These are phyloP conservation scores for Dendrophyllia cribrosa DNA, from an alignment of 64 coral and sea anemone species.

Conservation along the genomic window DNA sequence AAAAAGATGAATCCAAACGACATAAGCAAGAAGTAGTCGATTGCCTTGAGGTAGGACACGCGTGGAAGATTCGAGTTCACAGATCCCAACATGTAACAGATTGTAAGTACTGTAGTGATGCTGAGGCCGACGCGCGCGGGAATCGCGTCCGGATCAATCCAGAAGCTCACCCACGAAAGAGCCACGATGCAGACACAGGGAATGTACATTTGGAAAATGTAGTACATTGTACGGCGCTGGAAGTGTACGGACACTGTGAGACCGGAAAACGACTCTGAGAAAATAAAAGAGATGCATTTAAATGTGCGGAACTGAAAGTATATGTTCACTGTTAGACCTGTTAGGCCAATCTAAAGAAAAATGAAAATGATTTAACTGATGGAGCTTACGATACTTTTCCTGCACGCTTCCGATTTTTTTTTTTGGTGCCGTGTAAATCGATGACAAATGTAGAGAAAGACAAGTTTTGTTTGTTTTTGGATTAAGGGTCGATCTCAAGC, in stretches of 20 bases:
- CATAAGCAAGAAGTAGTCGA: constrained; percentile 87
- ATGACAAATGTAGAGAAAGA: no score
- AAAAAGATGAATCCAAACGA: constrained; percentile 97
- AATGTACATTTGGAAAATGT: constrained; percentile 96
- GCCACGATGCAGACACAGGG: constrained; percentile 93
- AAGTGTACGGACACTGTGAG: constrained; percentile 88
- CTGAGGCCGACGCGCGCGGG: constrained; percentile 92
- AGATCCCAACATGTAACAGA: constrained; percentile 95
- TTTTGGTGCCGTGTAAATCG: no score
- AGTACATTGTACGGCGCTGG: constrained; percentile 86
- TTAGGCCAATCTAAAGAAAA: no score
- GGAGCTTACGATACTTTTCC: no score
- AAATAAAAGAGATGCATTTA: background rate
- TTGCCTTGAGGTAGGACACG: constrained; percentile 93
- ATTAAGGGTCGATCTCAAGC: no score
- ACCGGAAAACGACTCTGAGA: constrained; percentile 85
- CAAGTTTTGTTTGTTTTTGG: no score
- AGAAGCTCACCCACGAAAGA: constrained; percentile 97
- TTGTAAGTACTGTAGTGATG: constrained; percentile 94
- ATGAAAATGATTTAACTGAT: no score
- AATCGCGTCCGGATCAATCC: constrained; percentile 91
- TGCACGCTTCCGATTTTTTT: no score
- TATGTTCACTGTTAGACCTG: background rate
- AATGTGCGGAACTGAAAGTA: background rate
- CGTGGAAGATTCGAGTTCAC: constrained; percentile 92